These are phyloP conservation scores for Austrolebias charrua DNA, from an alignment of 2,797 vertebrate genomes.

Conservation along the genomic window DNA sequence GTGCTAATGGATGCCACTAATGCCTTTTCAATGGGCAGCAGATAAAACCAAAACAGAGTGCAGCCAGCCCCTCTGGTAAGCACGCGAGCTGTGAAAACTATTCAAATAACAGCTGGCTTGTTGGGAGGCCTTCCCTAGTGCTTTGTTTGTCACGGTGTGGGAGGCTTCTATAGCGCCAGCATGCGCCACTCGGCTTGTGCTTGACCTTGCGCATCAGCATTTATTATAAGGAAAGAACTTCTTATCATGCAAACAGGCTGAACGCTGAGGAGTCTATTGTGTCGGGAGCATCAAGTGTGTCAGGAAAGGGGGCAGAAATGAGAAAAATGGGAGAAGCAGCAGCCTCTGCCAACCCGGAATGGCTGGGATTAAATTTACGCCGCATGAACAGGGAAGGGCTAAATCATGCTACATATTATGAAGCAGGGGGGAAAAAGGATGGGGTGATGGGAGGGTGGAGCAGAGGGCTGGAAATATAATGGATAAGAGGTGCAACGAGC, in stretches of 20 bases:
- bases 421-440: constrained; percentile 47
- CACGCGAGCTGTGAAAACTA: constrained; percentile 38
- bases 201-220: constrained; percentile 68
- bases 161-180: constrained; percentile 41
- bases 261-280: constrained; percentile 65
- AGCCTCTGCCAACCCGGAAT: constrained; percentile 65
- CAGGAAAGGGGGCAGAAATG: constrained; percentile 22
- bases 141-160: constrained; percentile 46
- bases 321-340: constrained; percentile 62
- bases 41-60: constrained; percentile 35
- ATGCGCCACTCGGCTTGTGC: constrained; percentile 52
- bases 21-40: constrained; percentile 43
- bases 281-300: constrained; percentile 54
- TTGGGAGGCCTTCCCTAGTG: constrained; percentile 38
- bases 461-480: constrained; percentile 66
- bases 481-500: constrained; percentile 70
- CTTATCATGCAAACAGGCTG: constrained; percentile 65
- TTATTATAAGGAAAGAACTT: constrained; percentile 49
- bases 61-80: constrained; percentile 31
- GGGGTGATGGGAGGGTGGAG: constrained; percentile 33
- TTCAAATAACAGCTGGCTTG: constrained; percentile 37
- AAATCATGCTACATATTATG: constrained; percentile 79
- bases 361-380: constrained; percentile 75
- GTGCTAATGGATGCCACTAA: constrained; percentile 40
- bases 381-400: constrained; percentile 74